Conservation (phyloP, 2,888 invertebrate species). For the Prosopocoilus inquinatus region DNA sequence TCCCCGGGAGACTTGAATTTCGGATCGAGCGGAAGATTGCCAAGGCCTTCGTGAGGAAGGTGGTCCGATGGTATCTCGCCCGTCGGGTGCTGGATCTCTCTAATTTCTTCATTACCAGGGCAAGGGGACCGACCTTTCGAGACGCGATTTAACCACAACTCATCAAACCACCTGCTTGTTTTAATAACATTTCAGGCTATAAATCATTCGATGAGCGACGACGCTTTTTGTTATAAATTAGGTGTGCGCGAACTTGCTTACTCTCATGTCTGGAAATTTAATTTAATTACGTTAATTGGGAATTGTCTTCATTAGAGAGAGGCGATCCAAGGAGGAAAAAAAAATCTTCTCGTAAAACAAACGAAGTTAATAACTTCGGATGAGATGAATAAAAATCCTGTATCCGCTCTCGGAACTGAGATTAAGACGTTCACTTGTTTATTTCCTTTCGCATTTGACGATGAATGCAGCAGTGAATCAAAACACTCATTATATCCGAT, state of each 20-base stretch:
- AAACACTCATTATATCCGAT: conserved; percentile 43
- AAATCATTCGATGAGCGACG: conserved; percentile 32
- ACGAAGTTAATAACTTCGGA: neutral
- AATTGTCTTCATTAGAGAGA: neutral
- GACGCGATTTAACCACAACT: conserved; percentile 20
- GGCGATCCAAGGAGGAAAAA: too few species aligned
- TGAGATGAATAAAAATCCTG: conserved; percentile 13
- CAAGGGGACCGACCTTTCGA: conserved; percentile 9
- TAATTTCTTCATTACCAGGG: neutral
- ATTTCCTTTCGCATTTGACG: conserved; percentile 34
- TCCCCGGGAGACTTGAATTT: conserved; percentile 9
- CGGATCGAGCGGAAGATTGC: conserved; percentile 6
- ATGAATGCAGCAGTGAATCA: conserved; percentile 43
- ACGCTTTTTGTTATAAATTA: conserved; percentile 25
- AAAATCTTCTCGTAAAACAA: too few species aligned
- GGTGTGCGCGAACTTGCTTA: neutral
- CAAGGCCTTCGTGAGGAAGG: neutral
- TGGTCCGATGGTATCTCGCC: neutral
- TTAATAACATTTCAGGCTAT: conserved; percentile 28
- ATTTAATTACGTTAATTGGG: conserved; percentile 13
- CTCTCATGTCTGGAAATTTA: conserved; percentile 13
- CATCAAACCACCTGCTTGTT: conserved; percentile 26
- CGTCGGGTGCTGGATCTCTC: neutral
- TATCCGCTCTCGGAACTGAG: conserved; percentile 34
- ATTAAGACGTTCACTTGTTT: conserved; percentile 44